Conservation (phyloP, 2,797 vertebrate genomes). For the Silurus lanzhouensis region DNA sequence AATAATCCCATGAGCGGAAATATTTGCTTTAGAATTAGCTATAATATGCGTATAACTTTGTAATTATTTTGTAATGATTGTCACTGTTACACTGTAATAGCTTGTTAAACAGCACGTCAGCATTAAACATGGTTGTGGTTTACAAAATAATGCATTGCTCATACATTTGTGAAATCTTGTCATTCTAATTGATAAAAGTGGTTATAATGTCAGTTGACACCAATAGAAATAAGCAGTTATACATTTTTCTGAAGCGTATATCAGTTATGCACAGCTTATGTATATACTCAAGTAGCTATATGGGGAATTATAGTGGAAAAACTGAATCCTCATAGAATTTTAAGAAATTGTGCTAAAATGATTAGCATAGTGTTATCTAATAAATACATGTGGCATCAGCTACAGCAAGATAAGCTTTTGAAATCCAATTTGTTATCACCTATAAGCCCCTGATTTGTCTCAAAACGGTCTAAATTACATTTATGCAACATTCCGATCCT, state of each 20-base stretch:
- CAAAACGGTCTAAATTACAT: not conserved
- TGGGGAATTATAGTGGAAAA: not conserved
- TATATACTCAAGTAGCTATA: not conserved
- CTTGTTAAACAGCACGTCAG: not conserved
- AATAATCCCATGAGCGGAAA: too few species aligned
- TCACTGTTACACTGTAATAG: not conserved
- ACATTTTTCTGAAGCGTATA: not conserved
- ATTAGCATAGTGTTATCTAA: not conserved
- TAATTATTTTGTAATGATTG: not conserved
- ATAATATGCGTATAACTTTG: too few species aligned
- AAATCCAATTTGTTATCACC: not conserved
- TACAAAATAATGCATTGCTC: not conserved
- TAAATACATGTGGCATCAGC: conserved; percentile 6
- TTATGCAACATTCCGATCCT: not conserved
- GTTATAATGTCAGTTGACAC: not conserved
- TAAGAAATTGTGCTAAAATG: not conserved
- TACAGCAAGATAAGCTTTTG: not conserved
- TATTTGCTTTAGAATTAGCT: too few species aligned
- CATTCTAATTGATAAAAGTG: not conserved
- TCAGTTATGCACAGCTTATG: not conserved
- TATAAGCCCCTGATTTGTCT: not conserved
- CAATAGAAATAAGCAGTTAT: not conserved
- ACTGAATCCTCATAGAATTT: not conserved
- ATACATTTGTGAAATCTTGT: not conserved
- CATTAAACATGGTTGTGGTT: not conserved